phyloP scores from a whole-genome alignment of 2,888 invertebrate genomes.

The Chrysodeixis includens region DNA sequence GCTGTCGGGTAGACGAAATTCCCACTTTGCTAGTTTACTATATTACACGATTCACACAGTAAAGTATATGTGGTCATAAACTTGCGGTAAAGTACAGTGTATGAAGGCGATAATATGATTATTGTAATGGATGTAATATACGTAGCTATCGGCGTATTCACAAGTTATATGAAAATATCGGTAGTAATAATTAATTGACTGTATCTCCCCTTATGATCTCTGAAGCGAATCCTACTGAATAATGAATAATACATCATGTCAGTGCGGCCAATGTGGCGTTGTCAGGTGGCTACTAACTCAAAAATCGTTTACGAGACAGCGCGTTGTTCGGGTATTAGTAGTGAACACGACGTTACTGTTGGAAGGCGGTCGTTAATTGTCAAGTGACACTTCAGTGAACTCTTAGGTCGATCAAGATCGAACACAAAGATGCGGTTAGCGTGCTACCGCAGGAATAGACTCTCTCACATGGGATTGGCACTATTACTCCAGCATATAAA shows the following conservation, averaged over 20 bases:
- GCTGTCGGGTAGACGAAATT: slow-evolving; percentile 23
- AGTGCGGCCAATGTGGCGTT: slow-evolving; percentile 13
- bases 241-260: slow-evolving; percentile 6
- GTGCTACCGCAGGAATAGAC: slow-evolving; percentile 44
- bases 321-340: neutral
- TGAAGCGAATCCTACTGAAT: slow-evolving; percentile 6
- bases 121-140: slow-evolving; percentile 8
- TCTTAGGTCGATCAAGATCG: slow-evolving; percentile 36
- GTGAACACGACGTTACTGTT: slow-evolving; percentile 13
- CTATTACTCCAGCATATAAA: slow-evolving; percentile 54
- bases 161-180: slow-evolving; percentile 13
- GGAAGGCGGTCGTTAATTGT: slow-evolving; percentile 33
- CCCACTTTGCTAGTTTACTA: slow-evolving; percentile 20
- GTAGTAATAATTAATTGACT: slow-evolving; percentile 17
- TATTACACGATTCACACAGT: slow-evolving; percentile 37
- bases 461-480: slow-evolving; percentile 33
- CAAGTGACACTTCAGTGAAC: slow-evolving; percentile 24
- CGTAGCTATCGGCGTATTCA: neutral
- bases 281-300: slow-evolving; percentile 12
- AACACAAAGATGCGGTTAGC: slow-evolving; percentile 43
- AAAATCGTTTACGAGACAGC: slow-evolving; percentile 5
- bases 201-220: slow-evolving; percentile 10
- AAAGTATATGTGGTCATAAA: slow-evolving; percentile 13
- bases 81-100: neutral
- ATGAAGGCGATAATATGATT: slow-evolving; percentile 7